Evolutionary conservation across 2,888 invertebrate species (phyloP).

Genomic region (Andrena dorsata): DNA sequence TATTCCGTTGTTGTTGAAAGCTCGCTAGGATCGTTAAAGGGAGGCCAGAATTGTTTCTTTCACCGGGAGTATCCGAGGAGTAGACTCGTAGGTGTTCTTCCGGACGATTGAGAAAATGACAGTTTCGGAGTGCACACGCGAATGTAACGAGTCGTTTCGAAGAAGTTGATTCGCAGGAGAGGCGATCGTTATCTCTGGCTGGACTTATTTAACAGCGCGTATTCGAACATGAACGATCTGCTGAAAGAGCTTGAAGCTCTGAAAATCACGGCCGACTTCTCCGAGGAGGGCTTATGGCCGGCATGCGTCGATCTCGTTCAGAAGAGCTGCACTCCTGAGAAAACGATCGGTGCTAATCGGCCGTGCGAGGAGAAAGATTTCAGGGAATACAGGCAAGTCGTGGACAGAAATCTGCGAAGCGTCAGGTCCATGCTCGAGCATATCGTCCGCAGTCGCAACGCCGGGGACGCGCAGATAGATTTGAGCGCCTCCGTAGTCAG

Average conservation of each 20-base stretch:
- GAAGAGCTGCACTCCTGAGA: conserved; percentile 75
- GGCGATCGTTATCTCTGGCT: conserved; percentile 17
- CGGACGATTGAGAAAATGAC: conserved; percentile 21
- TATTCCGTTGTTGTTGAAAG: not conserved
- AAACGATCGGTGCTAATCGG: conserved; percentile 64
- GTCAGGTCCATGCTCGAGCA: conserved; percentile 73
- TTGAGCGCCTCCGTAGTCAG: conserved; percentile 39
- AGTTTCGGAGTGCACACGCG: conserved; percentile 1
- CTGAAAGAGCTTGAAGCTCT: conserved; percentile 74
- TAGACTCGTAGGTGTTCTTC: not conserved
- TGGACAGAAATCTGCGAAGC: conserved; percentile 75
- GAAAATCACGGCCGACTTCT: conserved; percentile 68
- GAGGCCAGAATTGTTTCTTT: not conserved
- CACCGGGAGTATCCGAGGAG: not conserved
- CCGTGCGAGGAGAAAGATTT: conserved; percentile 81
- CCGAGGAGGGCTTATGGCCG: conserved; percentile 69
- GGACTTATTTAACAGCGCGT: not conserved
- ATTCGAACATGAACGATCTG: conserved; percentile 74
- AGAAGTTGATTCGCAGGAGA: conserved; percentile 30
- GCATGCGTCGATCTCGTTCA: conserved; percentile 73
- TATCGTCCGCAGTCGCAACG: conserved; percentile 52
- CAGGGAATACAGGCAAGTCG: conserved; percentile 70
- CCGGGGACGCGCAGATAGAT: conserved; percentile 45
- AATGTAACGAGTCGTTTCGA: conserved; percentile 8
- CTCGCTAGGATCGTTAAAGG: not conserved